Evolutionary conservation across 2,888 invertebrate genomes (phyloP), one percentile per base, ranked within the genome.

Genomic region (Drosophila sordidula): DNA sequence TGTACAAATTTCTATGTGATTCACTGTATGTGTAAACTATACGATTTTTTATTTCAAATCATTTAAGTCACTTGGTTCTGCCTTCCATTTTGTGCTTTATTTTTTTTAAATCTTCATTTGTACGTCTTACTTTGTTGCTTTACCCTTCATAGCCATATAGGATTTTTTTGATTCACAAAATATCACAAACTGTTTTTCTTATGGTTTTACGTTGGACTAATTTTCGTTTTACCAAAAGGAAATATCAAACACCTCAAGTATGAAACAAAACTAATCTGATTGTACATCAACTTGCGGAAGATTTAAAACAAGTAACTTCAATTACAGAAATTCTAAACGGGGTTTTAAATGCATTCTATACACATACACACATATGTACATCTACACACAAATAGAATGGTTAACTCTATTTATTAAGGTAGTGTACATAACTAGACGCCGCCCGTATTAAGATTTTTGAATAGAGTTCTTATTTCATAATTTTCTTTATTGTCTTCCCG

Each of bases 1-100:
- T 90, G 90, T 90, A 83, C 69, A 90, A 89, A 90, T 87, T 90
- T 90, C 86, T 88, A 90, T 90, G 90, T 90, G 90, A 90, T 90
- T 91, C 90, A 90, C 90, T 91, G 91, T 91, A 89, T 91, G 89
- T 90, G 90, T 87, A 86, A 79, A 80, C 56, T 74, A 73, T 75
- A 72, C 70, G 62, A 79, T 75, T 63, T 64, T 49, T 59, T 5
- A 41, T 70, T 77, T 66, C 22, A 39, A 61, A 42, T 73, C 32
- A 46, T 52, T 67, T 47, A 45, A 42, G 55, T 61, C 8, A 12
- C 32, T 66, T 68, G 45, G 39, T 58, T 65, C 64, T 58, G 14
- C 12, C 18, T 63, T 70, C 1, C 32, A 3, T 42, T 51, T 29
- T 51, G 42, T 32, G 6, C 1, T 58, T 58, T 11, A 9, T 0